These are phyloP conservation scores for Agelaius phoeniceus DNA, from an alignment of 2,113 vertebrate species.

Conservation along the genomic window DNA sequence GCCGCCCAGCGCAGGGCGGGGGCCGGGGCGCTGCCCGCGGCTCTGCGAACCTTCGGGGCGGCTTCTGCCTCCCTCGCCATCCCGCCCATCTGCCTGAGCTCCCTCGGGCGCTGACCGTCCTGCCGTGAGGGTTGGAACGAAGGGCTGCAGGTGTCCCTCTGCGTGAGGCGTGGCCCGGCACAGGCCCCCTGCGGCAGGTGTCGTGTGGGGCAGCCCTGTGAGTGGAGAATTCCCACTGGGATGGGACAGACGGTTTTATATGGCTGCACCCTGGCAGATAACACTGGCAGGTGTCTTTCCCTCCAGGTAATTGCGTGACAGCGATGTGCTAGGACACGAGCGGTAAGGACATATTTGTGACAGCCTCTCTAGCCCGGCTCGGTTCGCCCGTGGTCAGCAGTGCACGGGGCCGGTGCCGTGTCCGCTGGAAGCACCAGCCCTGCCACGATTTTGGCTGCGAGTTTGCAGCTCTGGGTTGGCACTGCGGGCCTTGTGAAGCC, in stretches of 20 bases:
- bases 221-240: fast-evolving
- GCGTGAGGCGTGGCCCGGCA: neutral
- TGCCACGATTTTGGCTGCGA: fast-evolving
- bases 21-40: fast-evolving
- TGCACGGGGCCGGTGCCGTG: too few species aligned
- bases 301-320: fast-evolving
- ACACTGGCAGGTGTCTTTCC: too few species aligned
- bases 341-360: neutral
- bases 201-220: fast-evolving
- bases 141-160: fast-evolving
- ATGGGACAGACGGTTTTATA: fast-evolving
- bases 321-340: too few species aligned
- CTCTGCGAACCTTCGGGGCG: fast-evolving
- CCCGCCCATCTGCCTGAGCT: too few species aligned
- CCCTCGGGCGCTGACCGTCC: fast-evolving
- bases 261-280: fast-evolving
- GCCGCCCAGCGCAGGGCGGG: neutral
- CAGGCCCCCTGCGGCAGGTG: fast-evolving
- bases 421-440: neutral
- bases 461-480: neutral
- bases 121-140: fast-evolving
- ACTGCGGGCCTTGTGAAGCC: fast-evolving
- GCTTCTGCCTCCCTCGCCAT: fast-evolving
- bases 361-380: neutral
- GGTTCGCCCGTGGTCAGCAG: neutral